Evolutionary conservation across 2,113 vertebrate species (phyloP), one percentile per base, ranked within the genome.

Genomic region (Cathartes aura): DNA sequence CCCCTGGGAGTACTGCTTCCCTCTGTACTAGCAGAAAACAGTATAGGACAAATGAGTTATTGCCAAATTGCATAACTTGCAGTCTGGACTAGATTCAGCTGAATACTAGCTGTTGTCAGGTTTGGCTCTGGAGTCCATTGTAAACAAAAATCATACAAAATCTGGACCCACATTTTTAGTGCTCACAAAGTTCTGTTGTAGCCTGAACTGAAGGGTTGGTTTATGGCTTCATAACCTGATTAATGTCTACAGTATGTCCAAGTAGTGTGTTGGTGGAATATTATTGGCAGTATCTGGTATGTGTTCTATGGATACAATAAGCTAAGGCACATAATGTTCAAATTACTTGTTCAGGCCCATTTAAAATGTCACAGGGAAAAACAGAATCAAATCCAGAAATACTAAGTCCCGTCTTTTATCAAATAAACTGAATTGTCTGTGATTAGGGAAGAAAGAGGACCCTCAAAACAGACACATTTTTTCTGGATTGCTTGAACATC

Each of bases 161-260:
- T 23, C 52, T 64, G 11, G 12, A 63, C 15, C 30, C 12, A 3
- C 4, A 2, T 19, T 73, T 82, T 48, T n/a, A 53, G 45, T 36
- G 15, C 27, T 71, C 18, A 19, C 0, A 0, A 68, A 29, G 17
- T 60, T 82, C 36, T 52, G 12, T 6, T 68, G 22, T 32, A 34
- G 34, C 13, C 16, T 86, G 29, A 76, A 42, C 17, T 38, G 42
- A 73, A 16, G 24, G 59, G 13, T 38, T 59, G 18, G 2, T 48
- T 91, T 75, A 36, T 40, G 42, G 24, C 15, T 91, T 74, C 4
- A 6, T 55, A 82, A 55, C 26, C 16, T 30, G 20, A 30, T 66
- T 52, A 38, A 84, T 32, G 32, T 58, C 48, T 85, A 15, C 7
- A 23, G 45, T 6, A n/a, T 18, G 24, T 34, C 27, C n/a, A 59